A percentile compares a stretch with the other conserved stretches of the same genome.
Conservation (phyloP, 2,797 vertebrate genomes). For the Xenentodon cancila region DNA sequence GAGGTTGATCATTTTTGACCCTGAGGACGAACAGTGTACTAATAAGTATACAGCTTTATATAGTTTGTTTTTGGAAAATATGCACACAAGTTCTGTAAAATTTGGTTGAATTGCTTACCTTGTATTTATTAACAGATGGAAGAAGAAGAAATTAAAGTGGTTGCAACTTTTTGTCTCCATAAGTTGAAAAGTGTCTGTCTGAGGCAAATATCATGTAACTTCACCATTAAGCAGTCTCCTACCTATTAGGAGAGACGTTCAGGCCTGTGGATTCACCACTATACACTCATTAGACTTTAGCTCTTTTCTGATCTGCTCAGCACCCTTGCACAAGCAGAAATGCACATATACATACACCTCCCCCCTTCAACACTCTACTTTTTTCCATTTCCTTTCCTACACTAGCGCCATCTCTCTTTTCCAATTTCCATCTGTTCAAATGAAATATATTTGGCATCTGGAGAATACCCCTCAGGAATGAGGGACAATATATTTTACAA, state of each 20-base stretch:
- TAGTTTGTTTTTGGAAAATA: not conserved
- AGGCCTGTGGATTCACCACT: constrained; percentile 42
- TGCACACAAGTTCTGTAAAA: not conserved
- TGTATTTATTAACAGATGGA: not conserved
- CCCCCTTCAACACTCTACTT: constrained; percentile 46
- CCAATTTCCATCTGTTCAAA: constrained; percentile 79
- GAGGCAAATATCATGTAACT: constrained; percentile 6
- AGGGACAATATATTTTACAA: constrained; percentile 81
- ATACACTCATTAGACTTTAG: constrained; percentile 46
- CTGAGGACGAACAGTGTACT: no score
- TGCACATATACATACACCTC: constrained; percentile 18
- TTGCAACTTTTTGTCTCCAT: not conserved
- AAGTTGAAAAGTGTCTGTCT: constrained; percentile 22
- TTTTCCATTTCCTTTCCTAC: constrained; percentile 43
- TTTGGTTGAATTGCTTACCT: not conserved
- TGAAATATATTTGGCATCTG: constrained; percentile 79
- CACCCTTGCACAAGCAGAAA: constrained; percentile 22
- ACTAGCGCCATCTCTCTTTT: constrained; percentile 57
- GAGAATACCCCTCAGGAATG: constrained; percentile 77
- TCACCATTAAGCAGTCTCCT: constrained; percentile 9
- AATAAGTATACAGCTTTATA: no score
- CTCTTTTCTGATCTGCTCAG: constrained; percentile 15
- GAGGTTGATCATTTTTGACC: no score
- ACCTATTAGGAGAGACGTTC: constrained; percentile 24
- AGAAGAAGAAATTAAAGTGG: constrained; percentile 17